Percentiles rank a stretch among this genome's conserved stretches.
Evolutionary conservation across 1,140 invertebrate genomes (phyloP).

Genomic region (Macrosteles quadrilineatus): DNA sequence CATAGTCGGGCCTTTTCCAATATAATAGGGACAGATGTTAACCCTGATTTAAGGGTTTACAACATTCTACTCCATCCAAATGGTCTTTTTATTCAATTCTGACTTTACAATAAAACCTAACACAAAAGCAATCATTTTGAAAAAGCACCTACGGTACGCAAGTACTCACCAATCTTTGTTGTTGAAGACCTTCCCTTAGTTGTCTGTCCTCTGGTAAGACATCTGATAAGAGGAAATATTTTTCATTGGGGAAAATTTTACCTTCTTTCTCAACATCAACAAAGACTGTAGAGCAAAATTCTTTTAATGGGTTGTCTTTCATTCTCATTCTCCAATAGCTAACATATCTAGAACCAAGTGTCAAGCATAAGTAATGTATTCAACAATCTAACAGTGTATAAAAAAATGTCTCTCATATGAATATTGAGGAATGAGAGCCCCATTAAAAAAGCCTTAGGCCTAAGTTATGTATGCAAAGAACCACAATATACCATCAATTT

Average conservation of each 20-base stretch:
- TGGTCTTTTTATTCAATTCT: too few species aligned
- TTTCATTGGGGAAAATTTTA: conserved; percentile 59
- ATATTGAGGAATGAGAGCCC: too few species aligned
- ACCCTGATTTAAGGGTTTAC: too few species aligned
- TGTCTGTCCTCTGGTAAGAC: conserved; percentile 78
- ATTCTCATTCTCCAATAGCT: conserved; percentile 76
- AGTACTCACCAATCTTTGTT: conserved; percentile 56
- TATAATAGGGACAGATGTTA: too few species aligned
- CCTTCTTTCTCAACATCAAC: conserved; percentile 60
- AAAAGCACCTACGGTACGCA: conserved; percentile 34
- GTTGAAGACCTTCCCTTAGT: conserved; percentile 62
- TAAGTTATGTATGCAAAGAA: too few species aligned
- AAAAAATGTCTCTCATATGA: too few species aligned
- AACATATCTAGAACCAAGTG: conserved; percentile 60
- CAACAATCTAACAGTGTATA: not conserved
- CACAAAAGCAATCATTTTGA: too few species aligned
- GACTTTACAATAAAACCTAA: too few species aligned
- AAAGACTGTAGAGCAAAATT: conserved; percentile 69
- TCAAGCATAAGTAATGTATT: conserved; percentile 16
- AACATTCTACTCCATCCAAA: too few species aligned
- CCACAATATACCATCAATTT: too few species aligned
- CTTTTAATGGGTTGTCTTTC: conserved; percentile 60
- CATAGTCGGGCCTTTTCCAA: too few species aligned
- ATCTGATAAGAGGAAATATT: conserved; percentile 80
- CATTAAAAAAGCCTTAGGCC: too few species aligned